Base-by-base conservation (phyloP, 1,140 invertebrate species). In the Cephus cinctus region DNA sequence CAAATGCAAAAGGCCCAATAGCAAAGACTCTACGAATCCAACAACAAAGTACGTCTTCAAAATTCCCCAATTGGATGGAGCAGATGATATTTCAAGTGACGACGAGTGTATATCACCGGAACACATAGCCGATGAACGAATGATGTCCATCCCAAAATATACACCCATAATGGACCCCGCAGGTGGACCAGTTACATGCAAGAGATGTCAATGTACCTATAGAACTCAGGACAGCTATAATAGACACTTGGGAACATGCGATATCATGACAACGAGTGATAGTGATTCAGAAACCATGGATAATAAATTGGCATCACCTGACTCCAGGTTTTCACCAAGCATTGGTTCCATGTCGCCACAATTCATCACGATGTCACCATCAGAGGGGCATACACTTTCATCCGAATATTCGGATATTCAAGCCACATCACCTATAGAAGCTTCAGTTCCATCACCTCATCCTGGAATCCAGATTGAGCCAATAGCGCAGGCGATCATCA, bases 141-240 rank as follows among this genome's bases (percentile, higher is more conserved):
- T 67, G 23, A 56, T 59, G 4, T 22, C 55, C 44, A 51, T 68
- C 52, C 51, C 75, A 55, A 67, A 69, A 2, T 53, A 50, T 8
- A 40, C 49, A 1, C 46, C 57, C 4, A 35, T 58, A 0, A 31
- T 60, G 4, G 63, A 63, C 15, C 46, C 54, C 14, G 54, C 67
- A 27, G 86, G 87, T 55, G 84, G 82, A 52, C 87, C 90, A 12
- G 92, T 94, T 0, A 90, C 88, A 57, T 96, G 94, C 73, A 83
- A 86, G 52, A 82, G 87, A 42, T 97, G 94, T 67, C 88, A 90
- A 59, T 87, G 90, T 59, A 89, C 90, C 2, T 97, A 96, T 67
- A 81, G 93, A 61, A 96, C 91, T 8, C 85, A 85, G 54, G 85
- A 89, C 38, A 94, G 92, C 55, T 95, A 88, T 62, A 85, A 90